Base-by-base conservation (phyloP, 1,140 invertebrate genomes). In the Aphelenchoides fujianensis region DNA sequence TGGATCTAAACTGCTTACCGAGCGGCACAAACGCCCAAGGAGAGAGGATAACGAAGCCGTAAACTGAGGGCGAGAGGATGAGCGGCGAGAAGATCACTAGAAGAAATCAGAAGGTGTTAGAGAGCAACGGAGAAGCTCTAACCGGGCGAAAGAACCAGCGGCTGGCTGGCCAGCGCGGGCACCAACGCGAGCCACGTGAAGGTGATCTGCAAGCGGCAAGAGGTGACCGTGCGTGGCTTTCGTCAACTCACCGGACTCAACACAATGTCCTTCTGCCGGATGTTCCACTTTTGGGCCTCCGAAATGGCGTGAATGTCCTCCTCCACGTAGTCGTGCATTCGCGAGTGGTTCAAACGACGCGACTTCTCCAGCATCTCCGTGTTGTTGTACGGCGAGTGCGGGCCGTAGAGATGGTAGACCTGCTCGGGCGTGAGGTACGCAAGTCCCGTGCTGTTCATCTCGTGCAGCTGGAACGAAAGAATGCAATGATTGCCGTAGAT, bases 21-120 rank as follows among this genome's bases (percentile, higher is more conserved):
- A 80, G 19, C 23, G 79, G 79, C 19, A 80, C 69, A 27, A 80
- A 78, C 2, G 79, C 52, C 77, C 75, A 81, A 7, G 77, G 79
- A 9, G 69, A 74, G 16, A 79, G 64, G 16, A 79, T 52, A 52
- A 81, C 55, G 19, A 23, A 16, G 12, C 19, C 55, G 34, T 16
- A 7, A 59, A 59, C 55, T 7, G 5, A 59, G 55, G 12, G 70
- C 34, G 2, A 75, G 68, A 16, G 78, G 41, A 16, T 61, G 71
- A n/a, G 75, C 75, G 55, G 19, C 7, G 5, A 59, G 7, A 59
- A 59, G 23, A 48, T 48, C 12, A 48, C 41, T 48, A 48, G 23
- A 48, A n/a, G n/a, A 12, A 48, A 48, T 16, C 12, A 23, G 12
- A 23, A 48, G 12, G 12, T 16, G 23, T 48, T 23, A 48, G 23